These are phyloP conservation scores for Argopecten irradians DNA, from an alignment of 1,140 invertebrate species.

Conservation along the genomic window DNA sequence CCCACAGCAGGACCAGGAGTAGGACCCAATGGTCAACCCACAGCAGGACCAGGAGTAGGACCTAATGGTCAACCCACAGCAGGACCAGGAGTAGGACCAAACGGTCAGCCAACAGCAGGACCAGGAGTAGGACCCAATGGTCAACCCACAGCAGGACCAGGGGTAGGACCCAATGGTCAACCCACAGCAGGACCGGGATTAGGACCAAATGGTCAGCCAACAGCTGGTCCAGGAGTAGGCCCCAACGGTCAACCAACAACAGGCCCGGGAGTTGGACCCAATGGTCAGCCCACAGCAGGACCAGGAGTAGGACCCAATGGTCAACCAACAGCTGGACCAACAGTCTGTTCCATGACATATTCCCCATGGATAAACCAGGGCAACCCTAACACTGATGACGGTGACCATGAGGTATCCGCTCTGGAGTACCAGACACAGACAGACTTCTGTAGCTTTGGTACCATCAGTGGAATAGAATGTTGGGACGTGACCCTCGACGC, in stretches of 20 bases:
- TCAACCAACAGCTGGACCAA: not conserved
- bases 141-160: slow-evolving; percentile 37
- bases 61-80: slow-evolving; percentile 25
- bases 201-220: slow-evolving; percentile 28
- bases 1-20: slow-evolving; percentile 28
- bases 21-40: not conserved
- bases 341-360: not conserved
- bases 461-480: slow-evolving; percentile 62
- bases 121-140: not conserved
- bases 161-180: not conserved
- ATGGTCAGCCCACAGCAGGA: slow-evolving; percentile 25
- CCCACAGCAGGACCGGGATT: slow-evolving; percentile 8
- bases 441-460: slow-evolving; percentile 61
- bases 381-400: not conserved
- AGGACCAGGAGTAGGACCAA: not conserved
- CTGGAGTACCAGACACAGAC: slow-evolving; percentile 53
- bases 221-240: slow-evolving; percentile 30
- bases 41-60: not conserved
- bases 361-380: slow-evolving; percentile 27
- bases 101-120: not conserved
- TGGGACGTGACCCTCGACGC: slow-evolving; percentile 47
- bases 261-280: not conserved
- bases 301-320: slow-evolving; percentile 9
- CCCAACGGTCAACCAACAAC: not conserved
- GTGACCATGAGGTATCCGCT: slow-evolving; percentile 35